Percentiles rank a stretch among this genome's conserved stretches.
Evolutionary conservation across 2,113 vertebrate species (phyloP).

Genomic region (Callospermophilus lateralis): DNA sequence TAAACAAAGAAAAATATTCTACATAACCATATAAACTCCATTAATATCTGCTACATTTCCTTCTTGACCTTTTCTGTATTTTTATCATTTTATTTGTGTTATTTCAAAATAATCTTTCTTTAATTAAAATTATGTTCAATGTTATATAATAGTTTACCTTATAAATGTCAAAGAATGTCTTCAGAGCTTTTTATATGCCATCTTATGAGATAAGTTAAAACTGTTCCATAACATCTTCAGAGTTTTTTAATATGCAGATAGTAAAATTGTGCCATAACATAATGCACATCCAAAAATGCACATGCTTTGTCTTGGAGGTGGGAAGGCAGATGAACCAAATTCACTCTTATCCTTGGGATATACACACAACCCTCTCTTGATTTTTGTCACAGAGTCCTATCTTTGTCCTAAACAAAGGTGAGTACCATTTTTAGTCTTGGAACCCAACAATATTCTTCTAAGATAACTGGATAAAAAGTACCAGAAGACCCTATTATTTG

Average conservation of each 20-base stretch:
- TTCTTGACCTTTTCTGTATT: not conserved
- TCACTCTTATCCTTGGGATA: not conserved
- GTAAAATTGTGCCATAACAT: not conserved
- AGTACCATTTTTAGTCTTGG: not conserved
- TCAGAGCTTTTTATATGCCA: not conserved
- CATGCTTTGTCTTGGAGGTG: not conserved
- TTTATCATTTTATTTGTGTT: not conserved
- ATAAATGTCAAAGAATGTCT: not conserved
- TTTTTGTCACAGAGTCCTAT: not conserved
- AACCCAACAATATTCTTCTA: not conserved
- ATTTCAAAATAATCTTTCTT: not conserved
- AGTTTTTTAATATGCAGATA: not conserved
- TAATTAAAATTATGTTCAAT: not conserved
- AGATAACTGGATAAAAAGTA: not conserved
- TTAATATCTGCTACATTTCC: not conserved
- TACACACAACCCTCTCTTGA: not conserved
- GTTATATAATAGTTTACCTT: not conserved
- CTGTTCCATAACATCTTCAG: not conserved
- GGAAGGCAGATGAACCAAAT: not conserved
- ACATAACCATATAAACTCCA: not conserved
- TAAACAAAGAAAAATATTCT: constrained; percentile 51
- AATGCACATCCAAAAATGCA: not conserved
- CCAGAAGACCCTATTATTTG: not conserved
- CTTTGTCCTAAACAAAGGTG: not conserved
- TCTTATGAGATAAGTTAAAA: not conserved